These are phyloP conservation scores for Pristionchus arcanus DNA, from an alignment of 2,888 invertebrate genomes.

Conservation along the genomic window DNA sequence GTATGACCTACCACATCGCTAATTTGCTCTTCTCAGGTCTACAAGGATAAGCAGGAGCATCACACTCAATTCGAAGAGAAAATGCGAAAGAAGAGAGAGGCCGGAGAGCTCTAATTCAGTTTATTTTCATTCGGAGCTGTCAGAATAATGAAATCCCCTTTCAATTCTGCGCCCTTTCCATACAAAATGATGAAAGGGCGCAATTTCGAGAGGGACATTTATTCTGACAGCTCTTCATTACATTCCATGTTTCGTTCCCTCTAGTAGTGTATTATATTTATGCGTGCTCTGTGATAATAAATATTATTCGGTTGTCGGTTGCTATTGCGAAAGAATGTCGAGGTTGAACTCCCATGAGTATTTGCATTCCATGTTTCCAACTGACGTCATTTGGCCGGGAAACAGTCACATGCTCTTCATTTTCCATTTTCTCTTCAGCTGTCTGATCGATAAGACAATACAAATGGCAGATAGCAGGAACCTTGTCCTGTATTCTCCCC, in stretches of 20 bases:
- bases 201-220: too few species aligned
- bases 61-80: conserved; percentile 41
- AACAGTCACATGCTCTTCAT: neutral
- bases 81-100: conserved; percentile 40
- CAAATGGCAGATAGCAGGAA: too few species aligned
- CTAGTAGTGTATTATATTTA: neutral
- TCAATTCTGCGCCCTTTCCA: neutral
- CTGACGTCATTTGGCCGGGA: neutral
- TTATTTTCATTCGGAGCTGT: neutral
- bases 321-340: neutral
- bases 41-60: conserved; percentile 11
- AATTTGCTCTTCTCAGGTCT: neutral
- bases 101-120: conserved; percentile 12
- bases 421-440: neutral
- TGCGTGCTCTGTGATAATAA: neutral
- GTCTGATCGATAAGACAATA: too few species aligned
- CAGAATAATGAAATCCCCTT: neutral
- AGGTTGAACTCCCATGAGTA: neutral
- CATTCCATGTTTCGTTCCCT: neutral
- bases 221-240: neutral
- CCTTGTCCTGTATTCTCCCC: too few species aligned
- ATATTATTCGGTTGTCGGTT: neutral
- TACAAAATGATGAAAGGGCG: too few species aligned
- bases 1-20: neutral
- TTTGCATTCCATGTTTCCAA: neutral